Evolutionary conservation across 2,888 invertebrate species (phyloP).

Genomic region (Dendrolimus houi): DNA sequence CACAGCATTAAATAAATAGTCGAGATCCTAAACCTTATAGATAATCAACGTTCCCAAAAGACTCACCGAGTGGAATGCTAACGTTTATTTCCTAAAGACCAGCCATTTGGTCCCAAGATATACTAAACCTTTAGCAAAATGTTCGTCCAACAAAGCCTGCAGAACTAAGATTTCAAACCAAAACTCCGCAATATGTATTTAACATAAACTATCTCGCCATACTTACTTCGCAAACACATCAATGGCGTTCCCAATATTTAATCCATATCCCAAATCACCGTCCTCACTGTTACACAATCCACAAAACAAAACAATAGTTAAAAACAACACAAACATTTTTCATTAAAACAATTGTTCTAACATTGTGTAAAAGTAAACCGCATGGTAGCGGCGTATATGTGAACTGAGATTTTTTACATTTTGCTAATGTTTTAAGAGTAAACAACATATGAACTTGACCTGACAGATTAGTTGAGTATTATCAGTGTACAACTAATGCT

Average conservation of each 20-base stretch:
- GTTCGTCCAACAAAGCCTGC: too few relatives aligned
- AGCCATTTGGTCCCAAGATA: too few relatives aligned
- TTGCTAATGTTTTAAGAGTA: slow-evolving; percentile 54
- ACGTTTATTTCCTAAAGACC: too few relatives aligned
- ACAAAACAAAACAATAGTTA: slow-evolving; percentile 33
- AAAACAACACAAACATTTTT: slow-evolving; percentile 30
- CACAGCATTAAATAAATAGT: too few relatives aligned
- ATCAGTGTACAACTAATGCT: not conserved
- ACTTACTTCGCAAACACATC: slow-evolving; percentile 70
- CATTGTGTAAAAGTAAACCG: slow-evolving; percentile 22
- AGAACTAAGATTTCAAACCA: too few relatives aligned
- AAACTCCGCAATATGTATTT: too few relatives aligned
- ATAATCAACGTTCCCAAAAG: too few relatives aligned
- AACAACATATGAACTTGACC: slow-evolving; percentile 67
- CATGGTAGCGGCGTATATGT: slow-evolving; percentile 30
- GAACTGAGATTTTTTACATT: slow-evolving; percentile 64
- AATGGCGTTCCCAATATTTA: slow-evolving; percentile 61
- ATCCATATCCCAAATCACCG: slow-evolving; percentile 48
- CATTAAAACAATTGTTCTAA: slow-evolving; percentile 17
- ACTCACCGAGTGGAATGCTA: too few relatives aligned
- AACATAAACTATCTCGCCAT: not conserved
- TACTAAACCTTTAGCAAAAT: too few relatives aligned
- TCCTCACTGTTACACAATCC: slow-evolving; percentile 41
- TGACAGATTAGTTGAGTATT: slow-evolving; percentile 47
- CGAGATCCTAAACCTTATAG: too few relatives aligned